Percentiles rank a stretch among this genome's conserved stretches.
These are phyloP conservation scores for Scolopax bukidnonensis DNA, from an alignment of 2,797 vertebrate species.

Conservation along the genomic window DNA sequence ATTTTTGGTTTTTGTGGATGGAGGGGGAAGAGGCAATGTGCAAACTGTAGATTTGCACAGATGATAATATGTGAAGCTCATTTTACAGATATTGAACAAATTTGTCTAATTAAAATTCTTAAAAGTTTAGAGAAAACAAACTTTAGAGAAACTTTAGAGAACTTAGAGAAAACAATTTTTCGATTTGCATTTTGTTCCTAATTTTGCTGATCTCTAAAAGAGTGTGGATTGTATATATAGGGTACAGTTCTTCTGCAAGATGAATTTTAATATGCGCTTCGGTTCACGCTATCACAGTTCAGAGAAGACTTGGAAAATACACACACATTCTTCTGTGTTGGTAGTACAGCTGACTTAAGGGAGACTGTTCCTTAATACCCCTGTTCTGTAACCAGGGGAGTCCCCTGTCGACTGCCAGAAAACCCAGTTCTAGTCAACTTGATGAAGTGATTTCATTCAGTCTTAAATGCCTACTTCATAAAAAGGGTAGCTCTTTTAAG, in stretches of 20 bases:
- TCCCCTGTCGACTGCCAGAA: not conserved
- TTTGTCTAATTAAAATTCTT: not conserved
- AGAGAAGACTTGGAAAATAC: not conserved
- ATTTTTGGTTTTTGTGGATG: constrained; percentile 4
- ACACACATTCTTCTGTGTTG: not conserved
- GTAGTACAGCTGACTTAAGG: not conserved
- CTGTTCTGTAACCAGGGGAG: not conserved
- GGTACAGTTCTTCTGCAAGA: not conserved
- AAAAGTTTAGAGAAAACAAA: not conserved
- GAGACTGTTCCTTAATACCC: not conserved
- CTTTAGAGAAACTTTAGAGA: no score
- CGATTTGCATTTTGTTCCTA: not conserved
- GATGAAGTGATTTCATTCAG: not conserved
- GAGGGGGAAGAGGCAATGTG: constrained; percentile 27
- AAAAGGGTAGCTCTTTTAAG: not conserved
- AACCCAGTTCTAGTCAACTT: not conserved
- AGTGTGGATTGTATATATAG: not conserved
- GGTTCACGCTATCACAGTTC: not conserved
- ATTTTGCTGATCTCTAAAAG: not conserved
- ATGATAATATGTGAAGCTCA: not conserved
- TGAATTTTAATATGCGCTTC: not conserved
- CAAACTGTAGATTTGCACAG: constrained; percentile 14
- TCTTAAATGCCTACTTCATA: not conserved
- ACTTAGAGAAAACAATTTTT: not conserved
- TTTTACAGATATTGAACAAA: constrained; percentile 8